Evolutionary conservation across 2,113 vertebrate species (phyloP).

Genomic region (Barbus barbus): DNA sequence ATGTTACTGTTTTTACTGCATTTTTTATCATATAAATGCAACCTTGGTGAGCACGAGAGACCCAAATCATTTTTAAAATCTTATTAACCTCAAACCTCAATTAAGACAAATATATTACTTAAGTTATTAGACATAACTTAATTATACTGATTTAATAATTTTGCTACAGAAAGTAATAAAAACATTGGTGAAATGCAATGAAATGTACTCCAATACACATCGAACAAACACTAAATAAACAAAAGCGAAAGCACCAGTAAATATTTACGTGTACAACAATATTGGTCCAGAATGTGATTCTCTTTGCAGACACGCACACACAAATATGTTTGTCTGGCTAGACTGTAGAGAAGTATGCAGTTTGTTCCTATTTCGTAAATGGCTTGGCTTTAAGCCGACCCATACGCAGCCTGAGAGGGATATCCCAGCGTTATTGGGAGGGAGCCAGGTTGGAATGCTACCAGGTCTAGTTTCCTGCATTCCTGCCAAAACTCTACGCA

Average conservation of each 20-base stretch:
- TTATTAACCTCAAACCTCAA: neutral
- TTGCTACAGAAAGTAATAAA: neutral
- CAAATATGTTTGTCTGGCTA: slow-evolving; percentile 40
- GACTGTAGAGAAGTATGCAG: slow-evolving; percentile 51
- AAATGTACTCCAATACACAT: neutral
- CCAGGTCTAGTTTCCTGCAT: slow-evolving; percentile 62
- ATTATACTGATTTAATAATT: no score
- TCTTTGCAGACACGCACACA: slow-evolving; percentile 25
- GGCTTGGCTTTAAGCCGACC: slow-evolving; percentile 61
- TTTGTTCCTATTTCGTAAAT: slow-evolving; percentile 65
- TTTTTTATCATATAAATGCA: neutral
- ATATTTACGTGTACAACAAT: neutral
- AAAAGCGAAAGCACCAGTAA: neutral
- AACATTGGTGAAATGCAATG: neutral
- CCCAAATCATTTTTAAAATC: neutral
- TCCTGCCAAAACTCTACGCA: slow-evolving; percentile 58
- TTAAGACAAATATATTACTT: neutral
- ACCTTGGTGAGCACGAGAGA: neutral
- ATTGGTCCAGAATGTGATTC: neutral
- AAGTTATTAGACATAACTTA: no score
- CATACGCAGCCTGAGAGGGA: slow-evolving; percentile 62
- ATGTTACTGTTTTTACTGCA: neutral
- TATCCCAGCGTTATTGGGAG: slow-evolving; percentile 66
- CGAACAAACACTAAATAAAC: neutral
- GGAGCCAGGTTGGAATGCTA: slow-evolving; percentile 67